These are phyloP conservation scores for Danio tinwini DNA, from an alignment of 2,797 vertebrate genomes.

Conservation along the genomic window DNA sequence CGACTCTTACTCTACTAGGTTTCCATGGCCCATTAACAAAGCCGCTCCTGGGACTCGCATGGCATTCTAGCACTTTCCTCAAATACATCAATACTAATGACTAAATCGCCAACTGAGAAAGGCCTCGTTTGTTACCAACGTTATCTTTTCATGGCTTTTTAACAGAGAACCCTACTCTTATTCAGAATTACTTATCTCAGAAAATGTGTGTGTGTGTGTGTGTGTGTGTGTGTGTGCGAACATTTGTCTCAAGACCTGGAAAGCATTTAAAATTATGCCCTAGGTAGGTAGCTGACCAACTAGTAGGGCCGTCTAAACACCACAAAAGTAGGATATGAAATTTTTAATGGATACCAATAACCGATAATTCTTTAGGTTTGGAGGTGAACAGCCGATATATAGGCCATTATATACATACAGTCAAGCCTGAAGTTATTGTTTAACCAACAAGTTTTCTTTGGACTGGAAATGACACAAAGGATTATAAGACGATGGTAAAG, in stretches of 20 bases:
- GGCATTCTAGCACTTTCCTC: conserved; percentile 67
- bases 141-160: conserved; percentile 56
- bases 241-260: neutral
- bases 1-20: conserved; percentile 65
- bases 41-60: conserved; percentile 68
- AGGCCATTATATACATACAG: too few species aligned
- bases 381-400: too few species aligned
- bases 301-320: too few species aligned
- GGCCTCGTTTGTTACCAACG: conserved; percentile 55
- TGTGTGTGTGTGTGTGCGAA: conserved; percentile 30
- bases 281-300: too few species aligned
- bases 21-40: conserved; percentile 75
- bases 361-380: too few species aligned
- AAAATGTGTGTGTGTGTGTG: conserved; percentile 37
- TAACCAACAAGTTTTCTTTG: too few species aligned
- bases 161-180: conserved; percentile 41
- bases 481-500: too few species aligned
- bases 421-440: too few species aligned
- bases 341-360: too few species aligned
- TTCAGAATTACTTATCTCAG: conserved; percentile 17
- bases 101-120: conserved; percentile 66
- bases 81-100: conserved; percentile 71
- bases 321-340: too few species aligned
- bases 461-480: too few species aligned
- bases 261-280: neutral